phyloP scores from a whole-genome alignment of 2,113 vertebrate genomes.

The Corythornis madagascariensis region DNA sequence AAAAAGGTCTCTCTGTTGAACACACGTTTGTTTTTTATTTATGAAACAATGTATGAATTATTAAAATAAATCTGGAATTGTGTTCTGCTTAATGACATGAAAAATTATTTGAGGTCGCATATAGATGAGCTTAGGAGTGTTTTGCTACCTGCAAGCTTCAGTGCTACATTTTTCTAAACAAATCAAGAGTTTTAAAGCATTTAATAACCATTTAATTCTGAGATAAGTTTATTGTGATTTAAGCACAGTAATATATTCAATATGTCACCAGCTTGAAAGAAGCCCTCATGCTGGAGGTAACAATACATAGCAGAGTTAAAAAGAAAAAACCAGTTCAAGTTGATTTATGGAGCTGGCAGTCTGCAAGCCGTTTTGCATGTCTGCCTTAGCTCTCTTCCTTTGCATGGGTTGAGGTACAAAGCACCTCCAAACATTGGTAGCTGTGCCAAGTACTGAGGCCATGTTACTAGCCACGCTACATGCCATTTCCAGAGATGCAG shows the following conservation, averaged over 20 bases:
- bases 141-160: conserved; percentile 69
- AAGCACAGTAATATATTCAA: conserved; percentile 50
- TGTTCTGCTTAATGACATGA: conserved; percentile 80
- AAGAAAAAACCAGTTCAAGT: background rate
- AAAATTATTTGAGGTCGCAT: conserved; percentile 78
- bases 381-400: conserved; percentile 10
- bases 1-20: conserved; percentile 74
- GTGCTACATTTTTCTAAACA: conserved; percentile 57
- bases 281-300: background rate
- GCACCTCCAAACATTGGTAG: background rate
- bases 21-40: conserved; percentile 79
- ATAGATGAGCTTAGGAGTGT: conserved; percentile 70
- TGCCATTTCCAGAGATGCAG: conserved; percentile 18
- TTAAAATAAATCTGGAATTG: conserved; percentile 75
- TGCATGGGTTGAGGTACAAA: conserved; percentile 12
- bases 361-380: conserved; percentile 19
- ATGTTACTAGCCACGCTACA: background rate
- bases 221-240: conserved; percentile 48
- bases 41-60: conserved; percentile 81
- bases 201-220: conserved; percentile 76
- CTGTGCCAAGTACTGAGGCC: conserved; percentile 18
- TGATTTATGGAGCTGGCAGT: conserved; percentile 40
- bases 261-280: conserved; percentile 40
- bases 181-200: conserved; percentile 69
- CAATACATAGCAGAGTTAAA: background rate